phyloP scores from a whole-genome alignment of 2,113 vertebrate genomes.

The Megaceryle maxima region DNA sequence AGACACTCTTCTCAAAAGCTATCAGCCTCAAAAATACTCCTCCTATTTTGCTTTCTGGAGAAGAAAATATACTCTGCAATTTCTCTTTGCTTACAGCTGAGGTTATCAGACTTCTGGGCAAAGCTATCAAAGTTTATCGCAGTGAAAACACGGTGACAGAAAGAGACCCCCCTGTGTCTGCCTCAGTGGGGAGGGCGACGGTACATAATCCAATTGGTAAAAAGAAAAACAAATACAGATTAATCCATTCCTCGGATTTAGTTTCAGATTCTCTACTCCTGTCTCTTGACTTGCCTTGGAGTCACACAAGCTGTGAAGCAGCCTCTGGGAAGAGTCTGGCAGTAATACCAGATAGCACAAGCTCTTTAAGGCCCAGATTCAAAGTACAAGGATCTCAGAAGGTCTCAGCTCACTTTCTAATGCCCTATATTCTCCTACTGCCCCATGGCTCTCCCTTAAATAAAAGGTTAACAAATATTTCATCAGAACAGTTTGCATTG shows the following conservation, averaged over 20 bases:
- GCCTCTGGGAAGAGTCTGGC: background rate
- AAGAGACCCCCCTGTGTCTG: background rate
- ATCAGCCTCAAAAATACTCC: background rate
- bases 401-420: background rate
- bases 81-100: background rate
- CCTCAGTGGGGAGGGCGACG: background rate
- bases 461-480: background rate
- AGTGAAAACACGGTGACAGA: background rate
- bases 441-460: background rate
- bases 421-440: background rate
- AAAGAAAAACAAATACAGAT: background rate
- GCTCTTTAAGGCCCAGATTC: background rate
- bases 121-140: background rate
- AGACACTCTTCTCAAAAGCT: background rate
- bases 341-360: background rate
- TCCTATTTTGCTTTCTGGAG: background rate
- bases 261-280: background rate
- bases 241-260: background rate
- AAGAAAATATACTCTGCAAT: background rate
- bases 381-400: background rate
- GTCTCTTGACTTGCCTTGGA: background rate
- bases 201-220: accelerated
- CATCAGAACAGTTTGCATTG: accelerated
- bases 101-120: background rate
- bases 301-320: background rate